A percentile compares a stretch with the other conserved stretches of the same genome.
These are phyloP conservation scores for Lordiphosa mommai DNA, from an alignment of 1,140 invertebrate species.

Conservation along the genomic window DNA sequence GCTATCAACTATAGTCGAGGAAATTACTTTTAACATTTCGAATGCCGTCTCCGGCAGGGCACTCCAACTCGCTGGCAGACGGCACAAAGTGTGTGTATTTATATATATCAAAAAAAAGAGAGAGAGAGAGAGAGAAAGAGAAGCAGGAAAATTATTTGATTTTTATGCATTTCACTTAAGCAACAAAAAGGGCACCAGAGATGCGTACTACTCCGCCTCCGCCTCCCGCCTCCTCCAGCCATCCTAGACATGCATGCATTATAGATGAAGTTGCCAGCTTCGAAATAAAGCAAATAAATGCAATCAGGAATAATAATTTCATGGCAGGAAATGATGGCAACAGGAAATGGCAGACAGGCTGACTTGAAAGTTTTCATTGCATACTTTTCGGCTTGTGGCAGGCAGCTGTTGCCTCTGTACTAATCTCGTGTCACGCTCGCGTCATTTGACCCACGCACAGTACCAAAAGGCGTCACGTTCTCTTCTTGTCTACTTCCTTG, in stretches of 20 bases:
- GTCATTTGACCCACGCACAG: conserved; percentile 60
- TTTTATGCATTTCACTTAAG: conserved; percentile 74
- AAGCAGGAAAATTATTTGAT: conserved; percentile 72
- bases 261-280: conserved; percentile 64
- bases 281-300: conserved; percentile 72
- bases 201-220: neutral
- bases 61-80: conserved; percentile 9
- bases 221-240: no score
- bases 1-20: conserved; percentile 66
- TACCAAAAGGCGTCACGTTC: conserved; percentile 23
- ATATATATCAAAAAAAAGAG: conserved; percentile 27
- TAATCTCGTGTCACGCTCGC: conserved; percentile 66
- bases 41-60: conserved; percentile 35
- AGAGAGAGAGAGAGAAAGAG: conserved; percentile 8
- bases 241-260: conserved; percentile 51
- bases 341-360: no score
- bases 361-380: conserved; percentile 40
- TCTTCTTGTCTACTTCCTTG: conserved; percentile 25
- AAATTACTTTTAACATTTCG: conserved; percentile 75
- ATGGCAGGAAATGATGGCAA: conserved; percentile 9
- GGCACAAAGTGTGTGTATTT: conserved; percentile 53
- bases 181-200: conserved; percentile 48
- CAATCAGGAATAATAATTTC: conserved; percentile 73
- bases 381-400: conserved; percentile 51
- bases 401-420: conserved; percentile 57